A percentile compares a stretch with the other conserved stretches of the same genome.
phyloP scores from a whole-genome alignment of 2,113 vertebrate genomes.

The Scolopax mira region DNA sequence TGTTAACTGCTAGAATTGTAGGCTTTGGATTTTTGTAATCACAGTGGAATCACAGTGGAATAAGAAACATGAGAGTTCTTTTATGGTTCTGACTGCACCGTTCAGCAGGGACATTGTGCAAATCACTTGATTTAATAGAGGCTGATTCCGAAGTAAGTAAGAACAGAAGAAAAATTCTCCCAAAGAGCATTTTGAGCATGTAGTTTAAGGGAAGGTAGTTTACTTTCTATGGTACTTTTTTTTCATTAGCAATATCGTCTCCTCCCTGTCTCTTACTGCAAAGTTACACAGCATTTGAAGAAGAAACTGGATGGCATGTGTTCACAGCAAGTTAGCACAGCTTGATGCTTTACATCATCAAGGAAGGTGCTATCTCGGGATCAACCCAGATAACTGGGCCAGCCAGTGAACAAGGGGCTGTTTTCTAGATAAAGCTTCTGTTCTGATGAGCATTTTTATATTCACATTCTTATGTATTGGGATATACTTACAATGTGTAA shows the following conservation, averaged over 20 bases:
- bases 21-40: constrained; percentile 39
- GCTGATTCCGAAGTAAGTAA: constrained; percentile 9
- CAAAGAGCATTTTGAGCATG: neutral
- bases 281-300: neutral
- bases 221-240: neutral
- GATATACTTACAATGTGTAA: neutral
- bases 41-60: neutral
- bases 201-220: neutral
- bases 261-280: neutral
- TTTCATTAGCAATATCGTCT: neutral
- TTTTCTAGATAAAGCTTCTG: neutral
- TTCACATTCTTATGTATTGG: neutral
- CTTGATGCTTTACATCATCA: neutral
- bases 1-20: constrained; percentile 2
- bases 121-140: constrained; percentile 32
- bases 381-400: neutral
- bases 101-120: neutral
- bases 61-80: constrained; percentile 14
- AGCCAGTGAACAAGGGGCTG: neutral
- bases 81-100: neutral
- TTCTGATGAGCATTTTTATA: neutral
- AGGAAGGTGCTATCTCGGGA: neutral
- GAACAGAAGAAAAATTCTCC: neutral
- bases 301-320: neutral
- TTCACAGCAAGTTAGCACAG: neutral